A percentile compares a stretch with the other conserved stretches of the same genome.
These are phyloP conservation scores for Sitobion miscanthi DNA, from an alignment of 1,140 invertebrate species.

Conservation along the genomic window DNA sequence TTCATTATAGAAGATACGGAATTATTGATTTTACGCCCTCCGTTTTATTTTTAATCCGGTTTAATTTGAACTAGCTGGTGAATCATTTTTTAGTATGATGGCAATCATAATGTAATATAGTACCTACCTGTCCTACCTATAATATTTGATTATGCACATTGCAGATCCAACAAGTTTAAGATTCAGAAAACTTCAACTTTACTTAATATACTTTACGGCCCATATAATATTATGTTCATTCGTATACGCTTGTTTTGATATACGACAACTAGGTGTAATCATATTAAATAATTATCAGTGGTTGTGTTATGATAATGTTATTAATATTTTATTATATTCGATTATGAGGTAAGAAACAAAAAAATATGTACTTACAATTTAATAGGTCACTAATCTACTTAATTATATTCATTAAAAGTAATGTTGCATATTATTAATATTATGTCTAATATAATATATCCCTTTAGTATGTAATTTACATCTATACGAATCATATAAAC, in stretches of 20 bases:
- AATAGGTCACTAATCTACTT: neutral
- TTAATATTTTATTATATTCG: neutral
- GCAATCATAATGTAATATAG: neutral
- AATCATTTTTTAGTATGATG: neutral
- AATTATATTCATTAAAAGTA: conserved; percentile 13
- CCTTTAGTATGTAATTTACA: neutral
- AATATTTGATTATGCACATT: neutral
- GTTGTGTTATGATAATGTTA: neutral
- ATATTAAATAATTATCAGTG: neutral
- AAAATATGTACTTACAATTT: neutral
- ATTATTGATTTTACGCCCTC: conserved; percentile 29
- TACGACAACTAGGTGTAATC: neutral
- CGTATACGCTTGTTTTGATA: neutral
- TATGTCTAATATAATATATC: no score
- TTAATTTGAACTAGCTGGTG: conserved; percentile 23
- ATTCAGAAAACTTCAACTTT: neutral
- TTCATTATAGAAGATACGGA: neutral
- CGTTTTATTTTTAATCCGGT: neutral
- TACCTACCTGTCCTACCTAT: neutral
- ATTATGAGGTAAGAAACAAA: no score
- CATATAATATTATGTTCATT: neutral
- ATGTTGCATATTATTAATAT: neutral
- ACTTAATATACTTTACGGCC: neutral
- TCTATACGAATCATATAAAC: neutral
- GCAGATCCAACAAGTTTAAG: neutral